Evolutionary conservation across 2,797 vertebrate genomes (phyloP), one percentile per base, ranked within the genome.

Genomic region (Myiothlypis coronata): DNA sequence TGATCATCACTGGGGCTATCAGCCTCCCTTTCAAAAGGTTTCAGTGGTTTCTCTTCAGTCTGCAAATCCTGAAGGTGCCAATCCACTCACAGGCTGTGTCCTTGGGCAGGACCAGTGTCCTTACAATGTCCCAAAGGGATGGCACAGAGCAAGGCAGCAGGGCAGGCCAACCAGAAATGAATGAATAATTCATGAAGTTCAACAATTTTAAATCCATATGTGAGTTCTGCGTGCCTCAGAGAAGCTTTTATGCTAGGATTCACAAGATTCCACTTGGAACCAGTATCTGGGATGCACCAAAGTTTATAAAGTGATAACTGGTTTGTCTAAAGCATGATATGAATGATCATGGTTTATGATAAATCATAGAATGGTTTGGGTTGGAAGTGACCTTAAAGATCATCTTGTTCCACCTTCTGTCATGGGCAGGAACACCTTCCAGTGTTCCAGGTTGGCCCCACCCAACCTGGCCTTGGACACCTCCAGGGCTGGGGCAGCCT

Each of bases 361-460:
- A 74, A 81, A 81, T 34, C 28, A 39, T 5, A 39, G n/a, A 44
- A 39, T 39, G 39, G n/a, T 41, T 60, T 74, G 8, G 18, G 14
- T 32, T 27, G 22, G 61, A 55, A 53, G 12, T 1, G 41, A 41
- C 61, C 41, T 60, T 68, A 47, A 60, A 61, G 22, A 16, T 41
- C 55, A 27, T 30, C 21, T 23, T 0, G 0, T 60, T 47, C 34
- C 30, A 74, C 12, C 30, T 24, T 3, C 34, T 81, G 53, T 47
- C 41, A 32, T 9, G 21, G 12, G 14, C 46, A 67, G 53, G 39
- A 30, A 35, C 41, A 47, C 12, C 22, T 81, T 27, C 30, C 55
- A 41, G 4, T 6, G 2, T 1, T 2, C 6, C 68, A 74, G 26
- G 12, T 0, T 67, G 28, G 4, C 34, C 17, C 24, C 1, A 0